A percentile compares a stretch with the other conserved stretches of the same genome.
Conservation (phyloP, 2,888 invertebrate genomes). For the Dioctria linearis region DNA sequence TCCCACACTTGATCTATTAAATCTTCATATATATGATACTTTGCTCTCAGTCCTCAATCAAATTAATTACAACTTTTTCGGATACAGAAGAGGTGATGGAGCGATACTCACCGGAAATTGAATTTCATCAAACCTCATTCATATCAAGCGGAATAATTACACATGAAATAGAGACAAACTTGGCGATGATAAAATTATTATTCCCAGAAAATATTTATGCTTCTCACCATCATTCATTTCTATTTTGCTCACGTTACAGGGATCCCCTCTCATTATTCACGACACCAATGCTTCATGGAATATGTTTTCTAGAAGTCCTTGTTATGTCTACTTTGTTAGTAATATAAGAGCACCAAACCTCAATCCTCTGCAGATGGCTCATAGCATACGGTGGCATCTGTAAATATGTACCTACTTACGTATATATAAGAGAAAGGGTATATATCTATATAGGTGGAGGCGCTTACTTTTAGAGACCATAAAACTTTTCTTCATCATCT, state of each 20-base stretch:
- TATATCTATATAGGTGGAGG: not conserved
- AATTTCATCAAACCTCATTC: conserved; percentile 16
- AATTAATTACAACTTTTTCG: too few relatives aligned
- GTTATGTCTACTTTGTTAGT: conserved; percentile 7
- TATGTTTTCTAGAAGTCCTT: conserved; percentile 21
- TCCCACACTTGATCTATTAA: too few relatives aligned
- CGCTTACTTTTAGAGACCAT: conserved; percentile 42
- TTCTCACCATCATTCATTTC: conserved; percentile 39
- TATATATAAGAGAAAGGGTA: too few relatives aligned
- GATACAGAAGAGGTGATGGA: not conserved
- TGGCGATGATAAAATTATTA: conserved; percentile 5
- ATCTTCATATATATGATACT: too few relatives aligned
- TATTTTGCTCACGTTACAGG: conserved; percentile 37
- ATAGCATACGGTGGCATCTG: conserved; percentile 5
- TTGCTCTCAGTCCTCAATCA: too few relatives aligned
- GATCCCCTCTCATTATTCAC: conserved; percentile 1
- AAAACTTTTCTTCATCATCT: conserved; percentile 43
- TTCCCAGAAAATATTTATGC: not conserved
- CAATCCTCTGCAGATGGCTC: not conserved
- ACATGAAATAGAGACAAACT: conserved; percentile 5
- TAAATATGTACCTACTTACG: not conserved
- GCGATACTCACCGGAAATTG: not conserved
- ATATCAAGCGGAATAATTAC: conserved; percentile 1
- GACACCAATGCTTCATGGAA: too few relatives aligned
- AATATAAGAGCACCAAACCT: not conserved